Evolutionary conservation across 2,888 invertebrate genomes (phyloP).

Genomic region (Cryptocheilus praepositus): DNA sequence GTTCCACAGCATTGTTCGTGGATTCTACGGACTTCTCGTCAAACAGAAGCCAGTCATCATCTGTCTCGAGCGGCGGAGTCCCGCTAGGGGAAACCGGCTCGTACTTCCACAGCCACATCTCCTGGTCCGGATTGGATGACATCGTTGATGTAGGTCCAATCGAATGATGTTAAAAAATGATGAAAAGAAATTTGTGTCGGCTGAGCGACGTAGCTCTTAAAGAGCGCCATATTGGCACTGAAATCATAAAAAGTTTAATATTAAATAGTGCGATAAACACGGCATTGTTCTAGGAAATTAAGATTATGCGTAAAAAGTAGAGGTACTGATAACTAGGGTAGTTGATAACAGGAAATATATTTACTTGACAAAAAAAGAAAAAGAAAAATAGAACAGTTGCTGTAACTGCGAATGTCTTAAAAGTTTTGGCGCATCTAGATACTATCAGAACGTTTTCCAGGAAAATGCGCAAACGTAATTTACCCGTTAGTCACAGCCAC

Average conservation of each 20-base stretch:
- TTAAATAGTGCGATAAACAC: constrained; percentile 14
- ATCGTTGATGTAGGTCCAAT: constrained; percentile 60
- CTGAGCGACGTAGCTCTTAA: constrained; percentile 80
- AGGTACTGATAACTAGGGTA: too few relatives aligned
- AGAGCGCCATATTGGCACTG: constrained; percentile 91
- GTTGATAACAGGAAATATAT: too few relatives aligned
- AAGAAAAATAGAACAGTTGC: too few relatives aligned
- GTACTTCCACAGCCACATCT: constrained; percentile 75
- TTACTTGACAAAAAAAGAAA: too few relatives aligned
- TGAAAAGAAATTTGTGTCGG: constrained; percentile 77
- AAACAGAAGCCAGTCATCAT: constrained; percentile 64
- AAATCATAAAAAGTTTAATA: constrained; percentile 66
- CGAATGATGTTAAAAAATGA: constrained; percentile 57
- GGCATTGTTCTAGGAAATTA: neutral
- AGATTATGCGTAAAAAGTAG: neutral
- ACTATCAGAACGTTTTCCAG: too few relatives aligned
- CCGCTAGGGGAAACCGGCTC: constrained; percentile 77
- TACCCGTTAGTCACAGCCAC: too few relatives aligned
- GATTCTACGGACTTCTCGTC: constrained; percentile 64
- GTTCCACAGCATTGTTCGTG: constrained; percentile 52
- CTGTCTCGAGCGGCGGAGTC: constrained; percentile 69
- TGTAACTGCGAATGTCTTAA: too few relatives aligned
- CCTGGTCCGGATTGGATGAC: constrained; percentile 58
- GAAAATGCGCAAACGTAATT: too few relatives aligned
- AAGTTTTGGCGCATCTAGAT: too few relatives aligned